Evolutionary conservation across 2,113 vertebrate species (phyloP), one percentile per base, ranked within the genome.

Genomic region (Plestiodon gilberti): DNA sequence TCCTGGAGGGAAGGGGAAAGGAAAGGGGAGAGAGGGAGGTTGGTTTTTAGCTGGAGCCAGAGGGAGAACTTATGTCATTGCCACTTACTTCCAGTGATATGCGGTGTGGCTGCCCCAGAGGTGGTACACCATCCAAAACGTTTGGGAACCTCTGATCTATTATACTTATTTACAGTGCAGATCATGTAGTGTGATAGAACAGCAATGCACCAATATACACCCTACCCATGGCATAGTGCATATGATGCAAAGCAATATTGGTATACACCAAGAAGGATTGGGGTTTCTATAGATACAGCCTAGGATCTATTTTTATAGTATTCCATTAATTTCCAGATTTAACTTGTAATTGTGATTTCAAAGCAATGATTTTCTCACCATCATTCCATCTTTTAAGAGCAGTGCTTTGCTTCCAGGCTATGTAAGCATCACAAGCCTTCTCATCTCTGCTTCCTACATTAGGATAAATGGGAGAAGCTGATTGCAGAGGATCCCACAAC

Each of bases 391-490:
- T 73, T 74, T 43, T 40, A 74, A 74, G 71, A 74, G 7, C 7
- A 11, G 33, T 43, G 38, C 38, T 25, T 40, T 25, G 35, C 71
- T 43, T 74, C 40, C 38, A 25, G 38, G 71, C 3, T 20, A 23
- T 25, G 38, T 20, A n/a, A 77, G 6, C 17, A 22, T 55, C 15
- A 33, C 17, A 77, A 33, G 15, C 28, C 48, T n/a, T 55, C 28
- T 77, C 30, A 13, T 69, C 18, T 57, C 64, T 69, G 28, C 78
- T 23, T 67, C 57, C 71, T 17, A 87, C 85, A 7, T 25, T 84
- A 98, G 98, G 96, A 97, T 89, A 98, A 97, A 91, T 98, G 96
- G 97, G 96, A 97, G 55, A 57, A 67, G 22, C 87, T 96, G 55
- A 78, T 90, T 61, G 73, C 75, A 35, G 90, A 91, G 52, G 88